Evolutionary conservation across 2,888 invertebrate genomes (phyloP).

Genomic region (Bombylius major): DNA sequence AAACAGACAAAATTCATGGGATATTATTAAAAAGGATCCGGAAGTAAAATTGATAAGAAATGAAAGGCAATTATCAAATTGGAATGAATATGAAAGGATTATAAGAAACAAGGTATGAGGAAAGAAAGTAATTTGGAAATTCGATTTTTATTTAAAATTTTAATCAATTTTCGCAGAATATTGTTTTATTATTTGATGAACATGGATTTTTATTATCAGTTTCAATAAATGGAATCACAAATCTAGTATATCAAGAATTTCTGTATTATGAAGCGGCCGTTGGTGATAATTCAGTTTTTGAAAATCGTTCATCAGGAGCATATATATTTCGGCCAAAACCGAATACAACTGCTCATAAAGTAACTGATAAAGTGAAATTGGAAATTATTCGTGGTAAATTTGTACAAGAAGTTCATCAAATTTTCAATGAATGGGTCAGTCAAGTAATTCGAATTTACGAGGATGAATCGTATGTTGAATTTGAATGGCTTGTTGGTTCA

Average conservation of each 20-base stretch:
- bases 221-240: constrained; percentile 33
- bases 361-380: no score
- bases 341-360: no score
- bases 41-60: no score
- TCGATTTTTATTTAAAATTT: not conserved
- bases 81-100: no score
- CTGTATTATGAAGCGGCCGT: constrained; percentile 57
- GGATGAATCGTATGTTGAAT: constrained; percentile 45
- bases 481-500: constrained; percentile 68
- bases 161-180: constrained; percentile 14
- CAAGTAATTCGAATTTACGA: constrained; percentile 58
- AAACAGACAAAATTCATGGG: no score
- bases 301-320: constrained; percentile 75
- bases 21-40: no score
- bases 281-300: constrained; percentile 50
- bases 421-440: constrained; percentile 58
- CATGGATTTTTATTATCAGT: constrained; percentile 47
- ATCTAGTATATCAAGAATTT: constrained; percentile 48
- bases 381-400: constrained; percentile 42
- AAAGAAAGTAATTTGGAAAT: no score
- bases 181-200: constrained; percentile 38
- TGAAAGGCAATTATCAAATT: not conserved
- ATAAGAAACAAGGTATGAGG: no score
- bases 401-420: constrained; percentile 50
- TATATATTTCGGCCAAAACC: constrained; percentile 71